A percentile compares a stretch with the other conserved stretches of the same genome.
phyloP scores from a whole-genome alignment of 2,113 vertebrate species.

The Clinocottus analis region DNA sequence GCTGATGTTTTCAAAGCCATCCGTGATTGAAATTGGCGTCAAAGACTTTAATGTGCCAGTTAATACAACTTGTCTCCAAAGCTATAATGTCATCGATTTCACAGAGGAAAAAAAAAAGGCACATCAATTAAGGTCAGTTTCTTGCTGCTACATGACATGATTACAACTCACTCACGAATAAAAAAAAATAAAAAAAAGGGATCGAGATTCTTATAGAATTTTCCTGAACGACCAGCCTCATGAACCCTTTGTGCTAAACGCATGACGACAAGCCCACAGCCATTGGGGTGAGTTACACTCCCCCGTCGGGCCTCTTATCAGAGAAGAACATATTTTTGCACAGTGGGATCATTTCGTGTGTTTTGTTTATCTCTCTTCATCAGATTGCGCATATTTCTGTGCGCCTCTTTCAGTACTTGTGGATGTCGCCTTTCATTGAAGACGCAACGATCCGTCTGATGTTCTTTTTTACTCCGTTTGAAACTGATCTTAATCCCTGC shows the following conservation, averaged over 20 bases:
- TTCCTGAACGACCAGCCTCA: slow-evolving; percentile 4
- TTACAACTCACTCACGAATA: slow-evolving; percentile 29
- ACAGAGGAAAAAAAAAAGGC: background rate
- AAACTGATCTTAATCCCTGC: slow-evolving; percentile 1
- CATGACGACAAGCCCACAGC: background rate
- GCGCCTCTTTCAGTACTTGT: slow-evolving; percentile 21
- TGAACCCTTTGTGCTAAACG: background rate
- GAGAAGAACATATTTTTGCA: slow-evolving; percentile 30
- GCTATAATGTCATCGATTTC: slow-evolving; percentile 2
- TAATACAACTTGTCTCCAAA: slow-evolving; percentile 3
- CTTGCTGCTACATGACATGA: slow-evolving; percentile 11
- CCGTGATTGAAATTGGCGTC: background rate
- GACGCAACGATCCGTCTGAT: background rate
- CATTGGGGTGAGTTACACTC: background rate
- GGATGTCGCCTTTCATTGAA: slow-evolving; percentile 4
- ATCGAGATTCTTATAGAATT: slow-evolving; percentile 12
- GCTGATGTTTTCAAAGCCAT: background rate
- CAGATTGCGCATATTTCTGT: slow-evolving; percentile 15
- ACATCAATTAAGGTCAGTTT: background rate
- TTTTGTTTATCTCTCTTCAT: background rate
- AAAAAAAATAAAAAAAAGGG: too few species aligned
- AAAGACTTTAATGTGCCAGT: slow-evolving; percentile 9
- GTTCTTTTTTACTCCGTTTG: background rate
- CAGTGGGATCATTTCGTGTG: slow-evolving; percentile 24
- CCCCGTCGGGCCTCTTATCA: slow-evolving; percentile 4